Evolutionary conservation across 1,140 invertebrate genomes (phyloP).

Genomic region (Heterodera carotae): DNA sequence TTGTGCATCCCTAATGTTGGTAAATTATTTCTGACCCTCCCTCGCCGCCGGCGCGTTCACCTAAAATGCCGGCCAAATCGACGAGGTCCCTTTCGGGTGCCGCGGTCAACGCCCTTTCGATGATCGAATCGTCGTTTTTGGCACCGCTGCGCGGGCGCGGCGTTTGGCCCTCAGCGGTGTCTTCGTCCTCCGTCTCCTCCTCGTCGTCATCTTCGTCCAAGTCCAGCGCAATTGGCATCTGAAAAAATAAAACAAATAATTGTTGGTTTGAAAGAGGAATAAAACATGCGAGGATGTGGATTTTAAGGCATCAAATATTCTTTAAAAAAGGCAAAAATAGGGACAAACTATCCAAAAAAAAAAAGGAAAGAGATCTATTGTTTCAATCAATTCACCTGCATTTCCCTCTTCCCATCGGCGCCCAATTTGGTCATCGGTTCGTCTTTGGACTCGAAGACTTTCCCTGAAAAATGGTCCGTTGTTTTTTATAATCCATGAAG

Average conservation of each 20-base stretch:
- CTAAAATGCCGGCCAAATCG: conserved; percentile 84
- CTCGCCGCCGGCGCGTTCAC: no score
- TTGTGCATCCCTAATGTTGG: conserved; percentile 88
- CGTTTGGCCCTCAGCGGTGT: conserved; percentile 71
- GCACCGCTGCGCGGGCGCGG: not conserved
- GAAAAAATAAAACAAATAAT: conserved; percentile 65
- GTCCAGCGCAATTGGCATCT: conserved; percentile 65
- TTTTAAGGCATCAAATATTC: no score
- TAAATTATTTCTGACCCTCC: not conserved
- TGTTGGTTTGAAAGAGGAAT: conserved; percentile 68
- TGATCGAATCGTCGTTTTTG: conserved; percentile 66
- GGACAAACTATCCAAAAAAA: no score
- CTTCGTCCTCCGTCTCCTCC: conserved; percentile 46
- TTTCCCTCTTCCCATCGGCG: conserved; percentile 66
- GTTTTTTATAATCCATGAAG: conserved; percentile 6
- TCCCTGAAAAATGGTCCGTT: conserved; percentile 42
- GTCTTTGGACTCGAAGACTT: conserved; percentile 54
- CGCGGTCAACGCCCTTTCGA: conserved; percentile 78
- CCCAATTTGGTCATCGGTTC: conserved; percentile 34
- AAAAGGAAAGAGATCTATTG: no score
- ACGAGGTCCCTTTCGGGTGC: conserved; percentile 97
- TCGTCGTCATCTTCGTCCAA: conserved; percentile 60
- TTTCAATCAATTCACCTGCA: not conserved
- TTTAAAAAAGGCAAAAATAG: no score
- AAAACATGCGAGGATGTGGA: no score